Base-by-base conservation (phyloP, 2,888 invertebrate species). In the Ganaspis brasiliensis region DNA sequence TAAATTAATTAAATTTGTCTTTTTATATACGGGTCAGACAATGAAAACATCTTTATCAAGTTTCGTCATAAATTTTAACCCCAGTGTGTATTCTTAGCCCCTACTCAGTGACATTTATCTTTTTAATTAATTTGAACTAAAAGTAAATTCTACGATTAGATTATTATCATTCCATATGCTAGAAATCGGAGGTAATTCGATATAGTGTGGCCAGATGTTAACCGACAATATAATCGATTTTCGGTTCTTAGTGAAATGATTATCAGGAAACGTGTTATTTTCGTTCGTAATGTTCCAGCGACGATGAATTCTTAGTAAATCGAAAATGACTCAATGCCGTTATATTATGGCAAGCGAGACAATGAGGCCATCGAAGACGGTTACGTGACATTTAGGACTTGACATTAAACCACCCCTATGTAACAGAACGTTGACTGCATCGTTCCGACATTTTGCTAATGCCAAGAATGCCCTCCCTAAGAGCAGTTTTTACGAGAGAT, bases 301-400 rank as follows among this genome's bases (percentile, higher is more conserved):
- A 16, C 14, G 37, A 67, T 67, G 67, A 24, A 67, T 67, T 67
- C 45, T 67, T 6, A 45, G 67, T 67, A 67, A 67, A 67, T 67
- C 40, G 67, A 26, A 67, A 67, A 67, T 67, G 67, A 45, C 45
- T 67, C 24, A 24, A 19, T 6, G 49, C 6, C 40, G 40, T 67
- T 21, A 24, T 24, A 40, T 67, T 67, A 67, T 67, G 9, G 40
- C 24, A 45, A 67, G 45, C 82, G 74, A 84, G 83, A 85, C 83
- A 84, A 83, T 83, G 84, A 83, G 82, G 80, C 82, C 81, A 52
- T 77, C 71, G 72, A 74, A 77, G 84, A 84, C 79, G 85, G 87
- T 88, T 86, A 89, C 87, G 88, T 89, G 89, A 89, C 89, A 89
- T 89, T 89, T 88, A 88, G 87, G 87, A 86, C 87, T 89, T 89